Evolutionary conservation across 2,797 vertebrate species (phyloP), one percentile per base, ranked within the genome.

Genomic region (Coilia nasus): DNA sequence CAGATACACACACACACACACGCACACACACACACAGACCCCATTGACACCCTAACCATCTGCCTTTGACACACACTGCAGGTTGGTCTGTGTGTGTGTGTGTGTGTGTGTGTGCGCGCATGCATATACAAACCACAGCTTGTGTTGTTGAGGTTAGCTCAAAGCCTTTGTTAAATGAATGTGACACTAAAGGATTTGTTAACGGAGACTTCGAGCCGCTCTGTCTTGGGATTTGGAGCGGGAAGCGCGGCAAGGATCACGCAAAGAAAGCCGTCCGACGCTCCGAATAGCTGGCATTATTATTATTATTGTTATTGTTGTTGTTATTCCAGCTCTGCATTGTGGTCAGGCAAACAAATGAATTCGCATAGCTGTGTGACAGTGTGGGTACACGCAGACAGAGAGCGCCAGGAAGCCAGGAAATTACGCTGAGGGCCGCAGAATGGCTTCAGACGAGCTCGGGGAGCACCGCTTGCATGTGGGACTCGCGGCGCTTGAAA

Each of bases 361-460:
- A 64, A 21, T 11, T 11, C 6, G 1, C 60, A 81, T 89, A 50
- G 54, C 81, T 89, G 71, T 62, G 64, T 41, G 75, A 23, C 2
- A 54, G 14, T 82, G 83, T 80, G 81, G 47, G 83, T 83, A 84
- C 31, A 81, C 80, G 25, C 41, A 86, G 84, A 83, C 75, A 83
- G 84, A 44, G 41, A 28, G 1, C 12, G n/a, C 67, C 80, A 64
- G 35, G 83, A 88, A 75, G 84, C 82, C 59, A 81, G 47, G 85
- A 90, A 89, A 88, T 86, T 78, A 84, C 82, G 84, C 87, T 47
- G 64, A 54, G 2, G 85, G 86, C 75, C 75, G 83, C 86, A 46
- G 80, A 81, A 81, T 81, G 71, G 71, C 83, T 85, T 81, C 82
- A 57, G 81, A 67, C 50, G 54, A 82, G 59, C 81, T 81, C 47